These are phyloP conservation scores for Prunella strophiata DNA, from an alignment of 2,797 vertebrate genomes.

Conservation along the genomic window DNA sequence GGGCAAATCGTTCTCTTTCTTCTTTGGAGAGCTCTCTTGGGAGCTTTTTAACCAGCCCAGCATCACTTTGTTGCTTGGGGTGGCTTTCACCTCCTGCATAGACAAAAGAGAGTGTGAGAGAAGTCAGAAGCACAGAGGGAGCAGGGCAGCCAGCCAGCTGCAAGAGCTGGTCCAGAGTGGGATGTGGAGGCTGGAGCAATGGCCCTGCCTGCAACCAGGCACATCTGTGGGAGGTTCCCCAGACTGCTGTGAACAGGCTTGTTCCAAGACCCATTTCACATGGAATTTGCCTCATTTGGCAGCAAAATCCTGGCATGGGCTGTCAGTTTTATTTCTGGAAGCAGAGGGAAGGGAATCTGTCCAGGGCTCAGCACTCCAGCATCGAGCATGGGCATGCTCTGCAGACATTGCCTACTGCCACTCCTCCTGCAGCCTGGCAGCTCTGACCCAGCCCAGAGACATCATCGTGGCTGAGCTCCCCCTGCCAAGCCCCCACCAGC, in stretches of 20 bases:
- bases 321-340: slow-evolving; percentile 8
- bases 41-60: slow-evolving; percentile 84
- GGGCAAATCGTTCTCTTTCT: slow-evolving; percentile 61
- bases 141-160: neutral
- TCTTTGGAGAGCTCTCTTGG: slow-evolving; percentile 74
- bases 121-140: neutral
- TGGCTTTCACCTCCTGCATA: slow-evolving; percentile 78
- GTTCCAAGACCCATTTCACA: slow-evolving; percentile 21
- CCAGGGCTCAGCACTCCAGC: neutral
- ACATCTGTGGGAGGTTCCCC: neutral
- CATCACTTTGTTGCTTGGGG: slow-evolving; percentile 87
- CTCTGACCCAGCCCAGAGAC: neutral
- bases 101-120: neutral
- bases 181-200: neutral
- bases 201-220: neutral
- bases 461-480: fast-evolving
- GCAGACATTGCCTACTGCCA: neutral
- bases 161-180: fast-evolving
- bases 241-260: neutral
- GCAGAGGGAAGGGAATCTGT: neutral
- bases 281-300: slow-evolving; percentile 22
- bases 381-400: neutral
- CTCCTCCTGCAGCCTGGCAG: neutral
- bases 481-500: neutral
- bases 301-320: neutral